phyloP scores from a whole-genome alignment of 2,888 invertebrate genomes.

The Syritta pipiens region DNA sequence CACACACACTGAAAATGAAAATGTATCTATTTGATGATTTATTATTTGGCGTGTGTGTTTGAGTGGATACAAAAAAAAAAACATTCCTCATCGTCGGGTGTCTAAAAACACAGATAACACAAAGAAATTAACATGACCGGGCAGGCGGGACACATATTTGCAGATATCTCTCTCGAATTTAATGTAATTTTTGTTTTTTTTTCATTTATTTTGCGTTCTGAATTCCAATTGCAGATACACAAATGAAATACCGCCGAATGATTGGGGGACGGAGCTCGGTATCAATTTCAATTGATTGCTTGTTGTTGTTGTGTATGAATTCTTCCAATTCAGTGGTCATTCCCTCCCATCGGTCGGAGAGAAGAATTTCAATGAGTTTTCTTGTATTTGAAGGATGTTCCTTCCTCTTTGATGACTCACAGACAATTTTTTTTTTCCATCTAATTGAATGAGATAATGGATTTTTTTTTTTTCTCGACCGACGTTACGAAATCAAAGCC shows the following conservation, averaged over 20 bases:
- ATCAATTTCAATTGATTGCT: slow-evolving; percentile 50
- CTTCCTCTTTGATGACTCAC: slow-evolving; percentile 6
- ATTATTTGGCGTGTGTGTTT: slow-evolving; percentile 48
- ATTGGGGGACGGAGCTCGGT: neutral
- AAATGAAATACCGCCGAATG: neutral
- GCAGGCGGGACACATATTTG: slow-evolving; percentile 49
- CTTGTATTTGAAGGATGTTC: neutral
- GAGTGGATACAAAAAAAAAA: slow-evolving; percentile 46
- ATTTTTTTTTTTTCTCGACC: too few species aligned
- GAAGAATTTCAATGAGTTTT: slow-evolving; percentile 23
- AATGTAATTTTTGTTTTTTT: slow-evolving; percentile 33
- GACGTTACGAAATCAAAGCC: slow-evolving; percentile 35
- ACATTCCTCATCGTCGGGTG: slow-evolving; percentile 17
- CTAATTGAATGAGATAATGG: slow-evolving; percentile 32
- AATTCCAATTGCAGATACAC: neutral
- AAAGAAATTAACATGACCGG: slow-evolving; percentile 35
- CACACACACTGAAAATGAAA: neutral
- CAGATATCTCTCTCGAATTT: slow-evolving; percentile 37
- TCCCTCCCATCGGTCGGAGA: slow-evolving; percentile 21
- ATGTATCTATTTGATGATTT: slow-evolving; percentile 58
- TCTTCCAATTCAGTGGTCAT: slow-evolving; percentile 57
- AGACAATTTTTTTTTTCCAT: neutral
- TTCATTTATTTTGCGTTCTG: slow-evolving; percentile 12
- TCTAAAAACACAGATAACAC: slow-evolving; percentile 2
- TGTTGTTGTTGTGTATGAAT: slow-evolving; percentile 8